These are phyloP conservation scores for Diachasma alloeum DNA, from an alignment of 1,140 invertebrate genomes.

Conservation along the genomic window DNA sequence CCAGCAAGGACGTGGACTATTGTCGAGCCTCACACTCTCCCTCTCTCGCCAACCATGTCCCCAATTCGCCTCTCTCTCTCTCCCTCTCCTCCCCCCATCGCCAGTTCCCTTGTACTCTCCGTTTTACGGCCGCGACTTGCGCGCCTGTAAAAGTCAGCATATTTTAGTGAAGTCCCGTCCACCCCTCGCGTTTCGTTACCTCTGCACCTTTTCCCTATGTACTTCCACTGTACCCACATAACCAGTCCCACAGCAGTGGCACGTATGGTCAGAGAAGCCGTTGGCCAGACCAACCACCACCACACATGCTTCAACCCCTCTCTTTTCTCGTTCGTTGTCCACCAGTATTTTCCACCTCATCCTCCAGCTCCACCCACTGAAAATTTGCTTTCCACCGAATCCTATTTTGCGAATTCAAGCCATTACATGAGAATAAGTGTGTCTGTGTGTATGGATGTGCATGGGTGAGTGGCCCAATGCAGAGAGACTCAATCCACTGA, in stretches of 20 bases:
- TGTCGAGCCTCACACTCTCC: background rate
- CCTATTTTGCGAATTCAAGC: constrained; percentile 2
- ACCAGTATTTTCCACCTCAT: constrained; percentile 16
- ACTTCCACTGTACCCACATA: background rate
- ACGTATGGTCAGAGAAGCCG: constrained; percentile 5
- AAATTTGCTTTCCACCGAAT: constrained; percentile 5
- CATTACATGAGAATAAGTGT: background rate
- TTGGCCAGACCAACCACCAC: background rate
- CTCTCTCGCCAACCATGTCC: constrained; percentile 40
- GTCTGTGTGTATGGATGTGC: background rate
- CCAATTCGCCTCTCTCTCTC: background rate
- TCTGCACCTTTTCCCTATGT: background rate
- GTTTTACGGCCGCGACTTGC: constrained; percentile 35
- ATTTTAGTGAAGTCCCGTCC: constrained; percentile 45
- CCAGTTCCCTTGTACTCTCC: background rate
- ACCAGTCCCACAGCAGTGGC: background rate
- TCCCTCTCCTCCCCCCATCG: constrained; percentile 17
- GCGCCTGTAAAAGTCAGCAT: constrained; percentile 64
- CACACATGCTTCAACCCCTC: constrained; percentile 23
- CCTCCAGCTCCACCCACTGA: background rate
- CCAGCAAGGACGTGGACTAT: constrained; percentile 13
- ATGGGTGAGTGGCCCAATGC: constrained; percentile 19
- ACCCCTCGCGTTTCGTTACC: background rate
- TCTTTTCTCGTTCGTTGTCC: constrained; percentile 23
- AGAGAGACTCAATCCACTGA: constrained; percentile 48